Evolutionary conservation across 2,797 vertebrate species (phyloP).

Genomic region (Anomalospiza imberbis): DNA sequence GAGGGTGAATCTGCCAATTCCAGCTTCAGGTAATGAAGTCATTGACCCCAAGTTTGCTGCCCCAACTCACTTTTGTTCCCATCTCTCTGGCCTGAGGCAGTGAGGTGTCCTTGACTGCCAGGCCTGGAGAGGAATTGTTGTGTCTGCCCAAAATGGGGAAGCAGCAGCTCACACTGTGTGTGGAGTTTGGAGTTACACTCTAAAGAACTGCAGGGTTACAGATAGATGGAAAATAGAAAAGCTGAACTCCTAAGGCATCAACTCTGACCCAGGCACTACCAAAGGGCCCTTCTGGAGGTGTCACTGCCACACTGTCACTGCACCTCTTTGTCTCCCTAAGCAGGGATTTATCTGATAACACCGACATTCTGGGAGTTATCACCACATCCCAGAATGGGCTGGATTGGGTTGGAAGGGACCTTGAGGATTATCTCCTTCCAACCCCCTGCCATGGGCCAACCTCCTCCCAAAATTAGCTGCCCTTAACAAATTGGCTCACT

Average conservation of each 20-base stretch:
- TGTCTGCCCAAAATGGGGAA: no score
- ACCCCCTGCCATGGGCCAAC: accelerated
- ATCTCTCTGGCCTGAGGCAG: background rate
- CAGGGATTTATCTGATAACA: background rate
- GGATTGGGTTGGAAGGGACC: background rate
- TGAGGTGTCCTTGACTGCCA: background rate
- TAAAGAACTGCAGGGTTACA: background rate
- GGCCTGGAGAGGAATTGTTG: no score
- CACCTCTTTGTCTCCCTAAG: background rate
- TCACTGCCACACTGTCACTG: background rate
- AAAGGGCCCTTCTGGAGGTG: background rate
- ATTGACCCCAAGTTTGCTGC: background rate
- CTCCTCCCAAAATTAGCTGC: background rate
- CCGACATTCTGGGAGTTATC: accelerated
- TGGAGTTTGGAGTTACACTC: background rate
- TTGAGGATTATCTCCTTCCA: background rate
- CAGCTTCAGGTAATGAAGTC: background rate
- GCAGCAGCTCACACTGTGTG: no score
- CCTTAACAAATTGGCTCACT: background rate
- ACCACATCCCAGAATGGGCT: accelerated
- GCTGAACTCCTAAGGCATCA: background rate
- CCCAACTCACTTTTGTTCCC: background rate
- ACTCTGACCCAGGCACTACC: background rate
- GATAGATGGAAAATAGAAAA: accelerated
- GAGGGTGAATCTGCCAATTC: background rate